Conservation (phyloP, 2,113 vertebrate genomes). For the Petroica traversi region DNA sequence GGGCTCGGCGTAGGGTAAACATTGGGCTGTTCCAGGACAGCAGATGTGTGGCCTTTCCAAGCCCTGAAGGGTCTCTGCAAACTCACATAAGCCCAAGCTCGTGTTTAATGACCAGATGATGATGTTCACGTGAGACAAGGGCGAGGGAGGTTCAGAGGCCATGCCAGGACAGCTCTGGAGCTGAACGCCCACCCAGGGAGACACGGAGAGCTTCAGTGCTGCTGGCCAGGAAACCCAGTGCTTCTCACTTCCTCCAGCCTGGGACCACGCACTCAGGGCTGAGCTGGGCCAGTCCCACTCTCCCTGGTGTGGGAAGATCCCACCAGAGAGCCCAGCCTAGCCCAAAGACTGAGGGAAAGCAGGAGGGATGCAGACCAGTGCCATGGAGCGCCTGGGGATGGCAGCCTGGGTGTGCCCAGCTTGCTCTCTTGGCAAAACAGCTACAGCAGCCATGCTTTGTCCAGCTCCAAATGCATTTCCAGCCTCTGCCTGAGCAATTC, state of each 20-base stretch:
- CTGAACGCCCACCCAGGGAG: neutral
- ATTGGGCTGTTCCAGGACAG: neutral
- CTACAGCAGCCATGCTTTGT: neutral
- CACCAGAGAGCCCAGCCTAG: neutral
- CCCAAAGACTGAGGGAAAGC: neutral
- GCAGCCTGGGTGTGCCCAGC: neutral
- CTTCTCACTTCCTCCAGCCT: neutral
- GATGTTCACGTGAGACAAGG: neutral
- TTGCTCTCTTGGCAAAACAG: rapidly evolving
- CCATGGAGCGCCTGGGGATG: rapidly evolving
- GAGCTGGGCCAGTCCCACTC: rapidly evolving
- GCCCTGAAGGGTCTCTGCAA: neutral
- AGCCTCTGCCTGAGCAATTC: neutral
- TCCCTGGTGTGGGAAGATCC: neutral
- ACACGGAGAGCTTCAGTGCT: rapidly evolving
- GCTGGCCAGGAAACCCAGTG: neutral
- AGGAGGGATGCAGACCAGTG: neutral
- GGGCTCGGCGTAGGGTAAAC: neutral
- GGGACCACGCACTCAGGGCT: rapidly evolving
- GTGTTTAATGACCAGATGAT: neutral
- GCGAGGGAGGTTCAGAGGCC: rapidly evolving
- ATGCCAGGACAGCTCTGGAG: neutral
- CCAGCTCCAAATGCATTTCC: neutral
- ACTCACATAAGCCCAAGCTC: neutral
- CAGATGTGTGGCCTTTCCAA: neutral